Base-by-base conservation (phyloP, 2,113 vertebrate genomes). In the Bambusicola thoracicus region DNA sequence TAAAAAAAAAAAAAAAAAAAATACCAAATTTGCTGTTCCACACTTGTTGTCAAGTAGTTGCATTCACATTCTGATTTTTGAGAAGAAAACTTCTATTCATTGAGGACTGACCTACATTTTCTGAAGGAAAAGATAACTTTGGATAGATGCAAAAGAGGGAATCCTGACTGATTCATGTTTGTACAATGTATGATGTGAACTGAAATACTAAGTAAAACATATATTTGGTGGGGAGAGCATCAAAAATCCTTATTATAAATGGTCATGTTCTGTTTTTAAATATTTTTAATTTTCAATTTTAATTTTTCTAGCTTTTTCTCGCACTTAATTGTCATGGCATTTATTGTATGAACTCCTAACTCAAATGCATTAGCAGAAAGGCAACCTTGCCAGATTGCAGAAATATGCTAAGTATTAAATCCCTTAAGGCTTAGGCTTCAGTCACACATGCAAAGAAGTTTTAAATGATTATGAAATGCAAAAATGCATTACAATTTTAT, bases 361-460 rank as follows among this genome's bases (percentile, higher is more conserved):
- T 95, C 90, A 88, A 94, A 92, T 83, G 81, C 78, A 88, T 85
- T 88, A 94, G 93, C 72, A 95, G 88, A 85, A 85, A 93, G 93
- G 90, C 30, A 69, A 93, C 92, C 95, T 93, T 96, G 93, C 93
- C 92, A 96, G 92, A 93, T 96, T 96, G 94, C 93, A 95, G 88
- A 83, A 96, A 93, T 88, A 94, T 92, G 88, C 73, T 95, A 90
- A 94, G 85, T 81, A 92, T 75, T 91, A 94, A 96, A 94, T 95
- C 95, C 85, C 88, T 83, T 22, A 81, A 93, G 88, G 80, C 85
- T 94, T 38, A 92, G 44, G 68, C 76, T 95, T 95, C 4, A 3
- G 79, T 96, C 92, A 93, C 80, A 88, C 76, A 86, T 78, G 90
- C 72, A 81, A 68, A 95, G 92, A 95, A 83, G 51, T 94, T 93